Evolutionary conservation across 2,888 invertebrate species (phyloP).

Genomic region (Sericinus montela): DNA sequence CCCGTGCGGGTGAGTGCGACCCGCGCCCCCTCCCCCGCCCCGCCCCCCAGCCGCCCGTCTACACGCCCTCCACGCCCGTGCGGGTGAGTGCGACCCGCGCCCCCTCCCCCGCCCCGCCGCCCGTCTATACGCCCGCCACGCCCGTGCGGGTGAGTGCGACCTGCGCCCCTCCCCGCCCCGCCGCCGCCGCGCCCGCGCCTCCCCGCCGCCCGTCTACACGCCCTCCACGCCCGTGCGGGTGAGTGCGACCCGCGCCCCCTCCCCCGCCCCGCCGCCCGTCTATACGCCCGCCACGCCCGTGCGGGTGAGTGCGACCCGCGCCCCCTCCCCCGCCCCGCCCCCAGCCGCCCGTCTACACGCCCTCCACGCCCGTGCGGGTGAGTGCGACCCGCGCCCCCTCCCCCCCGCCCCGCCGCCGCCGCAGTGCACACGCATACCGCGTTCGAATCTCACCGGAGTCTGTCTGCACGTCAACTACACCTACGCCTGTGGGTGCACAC

Average conservation of each 20-base stretch:
- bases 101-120: conserved; percentile 76
- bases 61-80: conserved; percentile 72
- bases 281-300: not conserved
- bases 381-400: not conserved
- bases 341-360: conserved; percentile 45
- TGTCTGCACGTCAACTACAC: conserved; percentile 34
- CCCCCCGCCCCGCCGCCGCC: not conserved
- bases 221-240: conserved; percentile 58
- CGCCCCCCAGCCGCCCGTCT: conserved; percentile 73
- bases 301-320: conserved; percentile 56
- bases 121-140: conserved; percentile 49
- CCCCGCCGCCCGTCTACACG: conserved; percentile 45
- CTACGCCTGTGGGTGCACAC: not conserved
- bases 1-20: conserved; percentile 88
- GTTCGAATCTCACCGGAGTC: conserved; percentile 34
- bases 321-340: conserved; percentile 72
- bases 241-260: not conserved
- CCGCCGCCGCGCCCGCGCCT: not conserved
- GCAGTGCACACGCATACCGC: not conserved
- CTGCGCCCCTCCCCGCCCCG: conserved; percentile 80
- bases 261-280: conserved; percentile 81
- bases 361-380: conserved; percentile 59
- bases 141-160: conserved; percentile 25
- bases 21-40: conserved; percentile 79
- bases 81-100: conserved; percentile 44